Base-by-base conservation (phyloP, 2,113 vertebrate species). In the Ageneiosus marmoratus region DNA sequence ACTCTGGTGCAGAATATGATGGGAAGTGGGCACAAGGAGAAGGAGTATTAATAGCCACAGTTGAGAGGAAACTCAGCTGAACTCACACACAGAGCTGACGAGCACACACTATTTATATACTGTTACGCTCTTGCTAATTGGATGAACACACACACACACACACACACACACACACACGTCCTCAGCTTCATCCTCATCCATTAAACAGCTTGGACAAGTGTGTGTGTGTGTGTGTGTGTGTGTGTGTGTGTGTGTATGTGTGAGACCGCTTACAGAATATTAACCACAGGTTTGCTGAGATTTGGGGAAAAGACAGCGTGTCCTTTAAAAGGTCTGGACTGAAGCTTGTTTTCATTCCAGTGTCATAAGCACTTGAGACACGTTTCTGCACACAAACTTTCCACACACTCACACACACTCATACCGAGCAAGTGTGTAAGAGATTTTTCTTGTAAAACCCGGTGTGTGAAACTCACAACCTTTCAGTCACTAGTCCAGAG, bases 311-410 rank as follows among this genome's bases (percentile, higher is more conserved):
- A n/a, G 50, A 10, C 0, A 69, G 51, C 1, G 70, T 48, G 69
- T 41, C 29, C 62, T 83, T 83, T 77, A 69, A 29, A 69, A 55
- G 41, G 74, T 51, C 55, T 69, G 82, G 74, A 83, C 34, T 55
- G 34, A 56, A 56, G 74, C 16, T 65, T 83, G 82, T 83, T 69
- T 83, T 56, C 60, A 77, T 83, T 83, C 82, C 82, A 69, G 56
- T 48, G 41, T 53, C 41, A n/a, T 62, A 24, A 67, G 58, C 29
- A 18, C 29, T 58, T 29, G 16, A 67, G 77, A 51, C 44, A 67
- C 37, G 27, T 37, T 67, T 55, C 70, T 69, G 6, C 69, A 72
- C 41, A 15, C 51, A 72, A 50, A 15, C 29, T 53, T 80, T 50
- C 51, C 69, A 70, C 37, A 44, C 65, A 69, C 18, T 24, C 67